Evolutionary conservation across 2,113 vertebrate genomes (phyloP).

Genomic region (Pristiophorus japonicus): DNA sequence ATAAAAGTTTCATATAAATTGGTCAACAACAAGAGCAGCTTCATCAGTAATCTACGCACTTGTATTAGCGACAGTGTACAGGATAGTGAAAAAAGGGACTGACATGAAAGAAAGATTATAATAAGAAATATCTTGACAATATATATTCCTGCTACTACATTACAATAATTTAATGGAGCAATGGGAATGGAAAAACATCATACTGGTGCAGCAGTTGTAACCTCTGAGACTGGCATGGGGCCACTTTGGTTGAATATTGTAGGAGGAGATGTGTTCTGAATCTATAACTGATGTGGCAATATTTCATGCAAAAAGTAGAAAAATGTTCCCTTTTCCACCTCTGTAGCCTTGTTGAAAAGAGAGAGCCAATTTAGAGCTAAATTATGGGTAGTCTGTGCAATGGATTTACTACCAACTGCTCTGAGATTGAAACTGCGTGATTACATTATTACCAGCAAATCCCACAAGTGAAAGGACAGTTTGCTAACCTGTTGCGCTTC

Average conservation of each 20-base stretch:
- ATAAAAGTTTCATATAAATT: background rate
- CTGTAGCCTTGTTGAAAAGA: background rate
- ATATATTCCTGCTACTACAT: background rate
- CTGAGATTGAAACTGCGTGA: background rate
- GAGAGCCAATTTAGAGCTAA: too few relatives aligned
- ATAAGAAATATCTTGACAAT: background rate
- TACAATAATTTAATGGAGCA: background rate
- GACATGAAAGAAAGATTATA: background rate
- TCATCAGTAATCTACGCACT: background rate
- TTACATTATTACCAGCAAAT: too few relatives aligned
- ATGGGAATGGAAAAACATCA: too few relatives aligned
- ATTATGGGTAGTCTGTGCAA: too few relatives aligned
- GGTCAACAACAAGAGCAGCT: background rate
- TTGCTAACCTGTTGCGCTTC: background rate
- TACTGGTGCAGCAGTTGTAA: too few relatives aligned
- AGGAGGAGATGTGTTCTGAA: background rate
- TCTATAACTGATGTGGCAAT: background rate
- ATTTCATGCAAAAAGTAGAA: background rate
- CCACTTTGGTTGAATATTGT: background rate
- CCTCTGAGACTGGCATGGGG: too few relatives aligned
- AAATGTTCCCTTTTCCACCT: background rate
- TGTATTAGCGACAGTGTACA: background rate
- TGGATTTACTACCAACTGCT: background rate
- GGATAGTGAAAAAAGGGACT: background rate
- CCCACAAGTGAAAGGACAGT: background rate